Evolutionary conservation across 2,113 vertebrate species (phyloP).

Genomic region (Struthio camelus): DNA sequence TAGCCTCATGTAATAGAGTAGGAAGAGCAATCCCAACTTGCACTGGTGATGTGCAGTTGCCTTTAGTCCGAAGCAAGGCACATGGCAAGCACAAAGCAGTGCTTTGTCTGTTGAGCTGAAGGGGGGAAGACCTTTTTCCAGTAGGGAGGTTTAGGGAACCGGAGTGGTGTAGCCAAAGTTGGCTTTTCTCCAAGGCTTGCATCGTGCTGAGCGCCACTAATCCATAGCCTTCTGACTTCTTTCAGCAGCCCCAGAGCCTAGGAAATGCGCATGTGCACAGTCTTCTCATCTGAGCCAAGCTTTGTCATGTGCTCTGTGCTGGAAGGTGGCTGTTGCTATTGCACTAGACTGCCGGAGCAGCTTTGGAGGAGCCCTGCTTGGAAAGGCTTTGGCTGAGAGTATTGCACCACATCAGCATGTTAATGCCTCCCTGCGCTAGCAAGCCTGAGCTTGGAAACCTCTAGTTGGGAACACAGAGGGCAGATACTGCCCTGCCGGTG

Average conservation of each 20-base stretch:
- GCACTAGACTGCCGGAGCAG: not conserved
- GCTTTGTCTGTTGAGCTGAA: not conserved
- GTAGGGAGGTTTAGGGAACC: not conserved
- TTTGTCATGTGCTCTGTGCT: not conserved
- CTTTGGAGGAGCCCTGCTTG: not conserved
- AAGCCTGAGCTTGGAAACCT: not conserved
- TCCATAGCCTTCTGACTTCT: not conserved
- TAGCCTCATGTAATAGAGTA: not conserved
- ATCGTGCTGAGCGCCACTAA: not conserved
- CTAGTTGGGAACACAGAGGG: not conserved
- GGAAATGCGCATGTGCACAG: not conserved
- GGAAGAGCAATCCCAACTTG: not conserved
- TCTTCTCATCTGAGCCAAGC: not conserved
- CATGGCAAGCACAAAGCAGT: slow-evolving; percentile 1
- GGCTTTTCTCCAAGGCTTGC: not conserved
- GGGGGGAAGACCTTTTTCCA: not conserved
- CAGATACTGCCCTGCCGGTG: not conserved
- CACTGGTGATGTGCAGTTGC: not conserved
- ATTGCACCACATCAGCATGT: not conserved
- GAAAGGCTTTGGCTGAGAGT: not conserved
- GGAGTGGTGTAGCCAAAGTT: not conserved
- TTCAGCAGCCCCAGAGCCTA: not conserved
- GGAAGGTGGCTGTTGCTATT: not conserved
- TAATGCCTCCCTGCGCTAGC: not conserved
- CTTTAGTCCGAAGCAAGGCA: slow-evolving; percentile 10